These are phyloP conservation scores for Macaria liturata DNA, from an alignment of 2,888 invertebrate species.

Conservation along the genomic window DNA sequence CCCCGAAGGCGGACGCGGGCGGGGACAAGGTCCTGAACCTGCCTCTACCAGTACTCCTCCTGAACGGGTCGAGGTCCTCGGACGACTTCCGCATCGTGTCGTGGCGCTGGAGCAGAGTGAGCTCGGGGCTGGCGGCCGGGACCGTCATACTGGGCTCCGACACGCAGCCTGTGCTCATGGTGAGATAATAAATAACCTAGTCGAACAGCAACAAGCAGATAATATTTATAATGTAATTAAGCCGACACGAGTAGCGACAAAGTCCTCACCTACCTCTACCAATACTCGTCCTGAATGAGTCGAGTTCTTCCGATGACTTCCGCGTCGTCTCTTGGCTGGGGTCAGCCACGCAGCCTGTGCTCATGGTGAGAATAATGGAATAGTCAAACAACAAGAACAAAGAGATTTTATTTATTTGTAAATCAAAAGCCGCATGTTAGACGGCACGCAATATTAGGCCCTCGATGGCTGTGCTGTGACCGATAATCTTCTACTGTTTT, in stretches of 20 bases:
- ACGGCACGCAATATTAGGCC: no score
- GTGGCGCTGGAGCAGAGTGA: slow-evolving; percentile 92
- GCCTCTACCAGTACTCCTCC: slow-evolving; percentile 88
- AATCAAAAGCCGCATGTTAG: no score
- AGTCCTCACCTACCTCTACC: slow-evolving; percentile 88
- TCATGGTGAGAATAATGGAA: slow-evolving; percentile 81
- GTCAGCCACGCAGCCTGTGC: slow-evolving; percentile 89
- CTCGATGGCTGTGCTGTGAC: no score
- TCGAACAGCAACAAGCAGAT: no score
- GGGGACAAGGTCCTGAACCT: slow-evolving; percentile 91
- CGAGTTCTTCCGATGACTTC: slow-evolving; percentile 93
- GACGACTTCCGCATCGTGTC: slow-evolving; percentile 94
- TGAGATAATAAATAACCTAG: no score
- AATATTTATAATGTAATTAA: no score
- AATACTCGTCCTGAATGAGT: slow-evolving; percentile 92
- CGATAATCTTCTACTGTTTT: no score
- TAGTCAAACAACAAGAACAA: no score
- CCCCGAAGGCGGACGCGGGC: slow-evolving; percentile 94
- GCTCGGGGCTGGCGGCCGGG: slow-evolving; percentile 92
- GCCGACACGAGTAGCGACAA: slow-evolving; percentile 95
- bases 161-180: slow-evolving; percentile 87
- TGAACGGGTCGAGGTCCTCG: slow-evolving; percentile 93
- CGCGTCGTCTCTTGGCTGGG: slow-evolving; percentile 91
- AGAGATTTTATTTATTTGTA: no score
- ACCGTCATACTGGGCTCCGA: slow-evolving; percentile 90